phyloP scores from a whole-genome alignment of 2,888 invertebrate genomes.

The Galeopsomyia nigrocyanea region DNA sequence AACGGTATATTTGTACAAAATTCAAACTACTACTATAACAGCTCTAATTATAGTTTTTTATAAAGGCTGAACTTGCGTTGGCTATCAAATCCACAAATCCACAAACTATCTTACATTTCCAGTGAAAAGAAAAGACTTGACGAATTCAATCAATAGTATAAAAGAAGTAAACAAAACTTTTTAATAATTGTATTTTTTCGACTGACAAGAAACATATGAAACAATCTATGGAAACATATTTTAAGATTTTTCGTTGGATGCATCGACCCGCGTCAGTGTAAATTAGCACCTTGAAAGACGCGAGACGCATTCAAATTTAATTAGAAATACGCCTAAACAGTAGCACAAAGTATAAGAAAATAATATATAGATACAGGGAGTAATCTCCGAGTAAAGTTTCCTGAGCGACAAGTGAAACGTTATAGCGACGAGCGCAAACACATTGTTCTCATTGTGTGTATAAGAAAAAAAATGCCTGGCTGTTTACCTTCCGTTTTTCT shows the following conservation, averaged over 20 bases:
- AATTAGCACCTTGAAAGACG: slow-evolving; percentile 24
- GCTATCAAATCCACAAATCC: slow-evolving; percentile 18
- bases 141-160: slow-evolving; percentile 21
- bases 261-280: slow-evolving; percentile 12
- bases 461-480: background rate
- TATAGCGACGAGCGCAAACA: background rate
- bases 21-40: slow-evolving; percentile 2
- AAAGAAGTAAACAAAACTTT: slow-evolving; percentile 2
- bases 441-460: slow-evolving; percentile 11
- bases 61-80: slow-evolving; percentile 19
- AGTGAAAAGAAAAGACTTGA: slow-evolving; percentile 36
- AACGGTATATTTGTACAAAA: slow-evolving; percentile 33
- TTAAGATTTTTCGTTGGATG: slow-evolving; percentile 3
- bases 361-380: slow-evolving; percentile 21
- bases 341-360: slow-evolving; percentile 22
- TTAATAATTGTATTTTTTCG: slow-evolving; percentile 28
- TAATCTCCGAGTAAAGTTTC: slow-evolving; percentile 37
- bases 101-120: slow-evolving; percentile 22
- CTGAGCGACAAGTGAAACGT: slow-evolving; percentile 21
- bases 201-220: background rate
- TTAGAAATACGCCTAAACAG: slow-evolving; percentile 20
- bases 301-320: slow-evolving; percentile 26
- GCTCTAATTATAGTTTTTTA: slow-evolving; percentile 34
- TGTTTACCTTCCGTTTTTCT: slow-evolving; percentile 12
- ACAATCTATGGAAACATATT: slow-evolving; percentile 18